Evolutionary conservation across 2,888 invertebrate species (phyloP), one percentile per base, ranked within the genome.

Genomic region (Ceriagrion tenellum): DNA sequence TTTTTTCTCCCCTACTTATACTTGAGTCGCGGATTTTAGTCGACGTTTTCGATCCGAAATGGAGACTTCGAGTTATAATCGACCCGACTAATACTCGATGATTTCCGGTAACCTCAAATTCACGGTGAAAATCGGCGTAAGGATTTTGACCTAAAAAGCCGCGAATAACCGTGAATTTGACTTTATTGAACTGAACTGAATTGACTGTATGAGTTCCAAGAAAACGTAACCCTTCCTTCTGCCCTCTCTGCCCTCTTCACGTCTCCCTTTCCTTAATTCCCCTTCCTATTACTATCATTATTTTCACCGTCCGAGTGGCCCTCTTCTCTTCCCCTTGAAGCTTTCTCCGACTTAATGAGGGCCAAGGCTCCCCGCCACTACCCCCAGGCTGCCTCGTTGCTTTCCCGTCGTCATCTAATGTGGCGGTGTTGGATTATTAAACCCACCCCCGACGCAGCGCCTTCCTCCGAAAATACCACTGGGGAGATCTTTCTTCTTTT

Each of bases 401-500:
- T 47, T 47, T 47, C 47, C 47, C 35, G 35, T 30, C 81, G 81
- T 35, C n/a, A n/a, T n/a, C 81, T 81, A 81, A 81, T 81, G 35
- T 35, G 81, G 81, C 35, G 35, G 81, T 35, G 81, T 35, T 81
- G 81, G 81, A 81, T 81, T 81, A 81, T 81, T 81, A 81, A 81
- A 81, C n/a, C 35, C 81, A 18, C 13, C 81, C 81, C 2, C 30
- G 26, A 6, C 47, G 47, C 47, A 4, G 47, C 47, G 47, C 69
- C n/a, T 35, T 81, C 81, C 16, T 81, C 30, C 81, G 35, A 81
- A 81, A 81, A 81, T 81, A 81, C 81, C 81, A 13, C 12, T 2
- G 35, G 3, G 59, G 30, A 81, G 81, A 35, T 81, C 18, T 35
- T 35, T 0, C 35, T 13, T 35, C 69, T 1, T 26, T 35, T 81